Base-by-base conservation (phyloP, 2,797 vertebrate species). In the Takifugu rubripes region DNA sequence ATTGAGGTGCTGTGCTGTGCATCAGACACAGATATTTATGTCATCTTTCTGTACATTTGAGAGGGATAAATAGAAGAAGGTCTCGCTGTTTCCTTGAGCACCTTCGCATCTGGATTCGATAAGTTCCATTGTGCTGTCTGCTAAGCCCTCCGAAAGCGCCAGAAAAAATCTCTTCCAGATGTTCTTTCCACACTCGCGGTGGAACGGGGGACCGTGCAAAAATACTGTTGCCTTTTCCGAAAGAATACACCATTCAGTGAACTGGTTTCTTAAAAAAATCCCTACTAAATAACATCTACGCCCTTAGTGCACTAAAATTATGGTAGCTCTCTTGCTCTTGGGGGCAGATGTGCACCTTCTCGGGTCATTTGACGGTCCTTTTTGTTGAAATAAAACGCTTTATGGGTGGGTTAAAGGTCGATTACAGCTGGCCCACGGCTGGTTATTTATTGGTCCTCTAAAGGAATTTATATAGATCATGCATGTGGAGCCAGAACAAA, bases 141-240 rank as follows among this genome's bases (percentile, higher is more conserved):
- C 88, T 85, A 83, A 92, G 83, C 69, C 77, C 75, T 83, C 78
- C 78, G 85, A 88, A 90, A 88, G 75, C 12, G 75, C 78, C 70
- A 62, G 77, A 76, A 79, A 84, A 90, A 92, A 92, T 91, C 79
- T 79, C 74, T 92, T 93, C 91, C 91, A 93, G 91, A 93, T 93
- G 92, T 90, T 90, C 89, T 88, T 79, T 79, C 87, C 79, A 79
- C 77, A 77, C 83, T 90, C 70, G 61, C 75, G 75, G 80, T 85
- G 84, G 80, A 89, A 86, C 70, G 71, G 79, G 80, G 76, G 64
- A 83, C 68, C 67, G 56, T 77, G 75, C 77, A 85, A 84, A 81
- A 86, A 82, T 27, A 68, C 62, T 66, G 77, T 78, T 87, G 83
- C 77, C 74, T 86, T 86, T 48, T 48, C 86, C 82, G 85, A 83